Percentiles rank a stretch among this genome's conserved stretches.
phyloP scores from a whole-genome alignment of 1,140 invertebrate genomes.

The Drosophila mayri region DNA sequence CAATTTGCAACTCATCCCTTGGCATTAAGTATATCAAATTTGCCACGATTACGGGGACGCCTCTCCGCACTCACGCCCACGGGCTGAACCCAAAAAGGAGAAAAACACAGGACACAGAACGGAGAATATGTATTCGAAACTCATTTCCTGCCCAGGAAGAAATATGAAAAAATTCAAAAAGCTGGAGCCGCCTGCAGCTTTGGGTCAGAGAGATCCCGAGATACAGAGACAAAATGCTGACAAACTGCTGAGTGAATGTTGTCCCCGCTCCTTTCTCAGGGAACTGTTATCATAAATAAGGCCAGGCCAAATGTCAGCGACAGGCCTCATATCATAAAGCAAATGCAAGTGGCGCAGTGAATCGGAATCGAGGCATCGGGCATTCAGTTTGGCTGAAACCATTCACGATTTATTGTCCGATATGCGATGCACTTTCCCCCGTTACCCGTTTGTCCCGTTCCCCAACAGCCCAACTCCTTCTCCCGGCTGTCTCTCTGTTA shows the following conservation, averaged over 20 bases:
- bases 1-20: slow-evolving; percentile 62
- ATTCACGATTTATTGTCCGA: slow-evolving; percentile 80
- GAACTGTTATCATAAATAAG: slow-evolving; percentile 80
- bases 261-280: slow-evolving; percentile 27
- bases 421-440: slow-evolving; percentile 62
- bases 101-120: not conserved
- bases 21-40: slow-evolving; percentile 67
- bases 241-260: slow-evolving; percentile 68
- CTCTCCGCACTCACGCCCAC: slow-evolving; percentile 65
- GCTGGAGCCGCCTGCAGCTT: slow-evolving; percentile 64
- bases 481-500: slow-evolving; percentile 50
- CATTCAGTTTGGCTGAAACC: slow-evolving; percentile 61
- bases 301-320: slow-evolving; percentile 75
- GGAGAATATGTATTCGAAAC: slow-evolving; percentile 52
- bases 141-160: slow-evolving; percentile 68
- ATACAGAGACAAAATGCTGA: slow-evolving; percentile 76
- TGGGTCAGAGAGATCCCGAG: slow-evolving; percentile 56
- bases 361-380: slow-evolving; percentile 70
- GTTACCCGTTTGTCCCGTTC: not conserved
- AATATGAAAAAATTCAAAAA: slow-evolving; percentile 44
- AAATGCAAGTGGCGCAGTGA: slow-evolving; percentile 81
- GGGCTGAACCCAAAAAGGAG: slow-evolving; percentile 25
- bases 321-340: slow-evolving; percentile 80
- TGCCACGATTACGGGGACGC: slow-evolving; percentile 60
- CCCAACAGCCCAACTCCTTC: not conserved